Conservation (phyloP, 2,888 invertebrate species). For the Drosophila mayaguana region DNA sequence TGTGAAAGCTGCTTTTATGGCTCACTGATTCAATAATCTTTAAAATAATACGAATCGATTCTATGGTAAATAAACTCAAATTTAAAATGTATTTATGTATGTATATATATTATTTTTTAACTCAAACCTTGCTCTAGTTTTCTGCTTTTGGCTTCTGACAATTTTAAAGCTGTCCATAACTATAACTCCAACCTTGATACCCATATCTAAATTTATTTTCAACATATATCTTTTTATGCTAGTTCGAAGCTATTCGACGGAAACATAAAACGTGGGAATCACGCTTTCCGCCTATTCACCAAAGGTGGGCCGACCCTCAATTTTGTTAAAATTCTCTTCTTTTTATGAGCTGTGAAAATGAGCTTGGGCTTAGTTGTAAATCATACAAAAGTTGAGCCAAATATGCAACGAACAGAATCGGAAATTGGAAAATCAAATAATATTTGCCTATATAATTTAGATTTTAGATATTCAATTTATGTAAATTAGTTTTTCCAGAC, state of each 20-base stretch:
- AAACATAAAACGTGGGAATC: slow-evolving; percentile 4
- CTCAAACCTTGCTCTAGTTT: too few relatives aligned
- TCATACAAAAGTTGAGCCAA: background rate
- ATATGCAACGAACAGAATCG: background rate
- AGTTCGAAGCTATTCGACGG: background rate
- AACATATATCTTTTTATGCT: background rate
- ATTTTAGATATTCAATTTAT: too few relatives aligned
- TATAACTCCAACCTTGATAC: background rate
- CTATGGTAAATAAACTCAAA: background rate
- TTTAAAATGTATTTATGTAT: background rate
- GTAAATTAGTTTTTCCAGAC: too few relatives aligned
- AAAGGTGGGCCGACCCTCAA: background rate
- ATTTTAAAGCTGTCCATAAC: background rate
- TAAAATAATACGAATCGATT: background rate
- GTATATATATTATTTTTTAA: background rate
- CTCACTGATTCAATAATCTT: slow-evolving; percentile 4
- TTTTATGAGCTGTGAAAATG: background rate
- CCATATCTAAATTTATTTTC: background rate
- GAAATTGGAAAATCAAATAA: background rate
- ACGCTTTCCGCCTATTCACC: background rate
- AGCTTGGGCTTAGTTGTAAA: background rate
- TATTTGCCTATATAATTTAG: background rate
- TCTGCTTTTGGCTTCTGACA: background rate
- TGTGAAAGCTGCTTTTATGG: background rate
- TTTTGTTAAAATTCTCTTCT: background rate